Percentiles rank a stretch among this genome's conserved stretches.
phyloP scores from a whole-genome alignment of 2,113 vertebrate species.

The Ascaphus truei region DNA sequence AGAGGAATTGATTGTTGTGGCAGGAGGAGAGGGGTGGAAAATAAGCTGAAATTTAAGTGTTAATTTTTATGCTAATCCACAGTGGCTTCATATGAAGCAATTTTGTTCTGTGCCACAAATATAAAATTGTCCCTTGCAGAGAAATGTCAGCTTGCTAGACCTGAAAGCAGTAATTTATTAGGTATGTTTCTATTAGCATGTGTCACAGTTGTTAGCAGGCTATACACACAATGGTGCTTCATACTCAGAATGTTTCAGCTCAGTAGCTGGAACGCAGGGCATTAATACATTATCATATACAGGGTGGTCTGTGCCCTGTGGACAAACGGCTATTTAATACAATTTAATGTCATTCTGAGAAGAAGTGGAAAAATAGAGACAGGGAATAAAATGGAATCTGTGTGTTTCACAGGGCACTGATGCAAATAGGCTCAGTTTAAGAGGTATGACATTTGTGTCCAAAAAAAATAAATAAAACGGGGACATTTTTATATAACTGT shows the following conservation, averaged over 20 bases:
- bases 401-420: slow-evolving; percentile 89
- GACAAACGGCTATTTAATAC: slow-evolving; percentile 99
- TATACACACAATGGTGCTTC: slow-evolving; percentile 80
- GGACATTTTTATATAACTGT: slow-evolving; percentile 73
- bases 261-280: slow-evolving; percentile 90
- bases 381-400: slow-evolving; percentile 93
- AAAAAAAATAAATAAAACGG: slow-evolving; percentile 69
- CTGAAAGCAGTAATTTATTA: slow-evolving; percentile 99
- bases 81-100: slow-evolving; percentile 96
- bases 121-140: slow-evolving; percentile 98
- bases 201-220: slow-evolving; percentile 98
- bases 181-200: slow-evolving; percentile 99
- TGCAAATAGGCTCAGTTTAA: slow-evolving; percentile 80
- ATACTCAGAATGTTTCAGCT: slow-evolving; percentile 87
- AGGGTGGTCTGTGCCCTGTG: slow-evolving; percentile 96
- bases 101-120: slow-evolving; percentile 95
- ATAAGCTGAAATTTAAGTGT: slow-evolving; percentile 99
- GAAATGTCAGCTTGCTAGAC: slow-evolving; percentile 99
- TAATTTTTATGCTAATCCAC: slow-evolving; percentile 99
- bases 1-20: slow-evolving; percentile 99
- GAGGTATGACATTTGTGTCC: slow-evolving; percentile 79
- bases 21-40: slow-evolving; percentile 97
- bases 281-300: slow-evolving; percentile 99
- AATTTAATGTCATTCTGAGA: slow-evolving; percentile 98
- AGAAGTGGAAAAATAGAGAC: slow-evolving; percentile 81